phyloP scores from a whole-genome alignment of 2,797 vertebrate genomes.

The Lepus townsendii region DNA sequence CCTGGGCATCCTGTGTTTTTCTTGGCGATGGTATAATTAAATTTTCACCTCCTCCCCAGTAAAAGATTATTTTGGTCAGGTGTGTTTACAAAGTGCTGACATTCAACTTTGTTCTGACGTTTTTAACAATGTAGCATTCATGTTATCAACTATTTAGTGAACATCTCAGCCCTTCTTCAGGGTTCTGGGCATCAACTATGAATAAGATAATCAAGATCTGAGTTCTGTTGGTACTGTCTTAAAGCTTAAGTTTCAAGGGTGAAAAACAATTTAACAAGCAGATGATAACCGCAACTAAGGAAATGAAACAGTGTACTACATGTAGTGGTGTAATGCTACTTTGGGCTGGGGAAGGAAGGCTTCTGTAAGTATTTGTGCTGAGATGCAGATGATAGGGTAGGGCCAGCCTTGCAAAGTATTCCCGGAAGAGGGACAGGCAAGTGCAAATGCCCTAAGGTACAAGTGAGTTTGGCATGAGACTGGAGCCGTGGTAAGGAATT shows the following conservation, averaged over 20 bases:
- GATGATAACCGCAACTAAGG: background rate
- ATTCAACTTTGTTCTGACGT: slow-evolving; percentile 36
- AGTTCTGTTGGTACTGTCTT: background rate
- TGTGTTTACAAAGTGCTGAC: slow-evolving; percentile 54
- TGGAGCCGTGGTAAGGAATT: background rate
- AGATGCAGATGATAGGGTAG: background rate
- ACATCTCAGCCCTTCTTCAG: background rate
- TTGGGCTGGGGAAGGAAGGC: slow-evolving; percentile 28
- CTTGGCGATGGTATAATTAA: slow-evolving; percentile 49
- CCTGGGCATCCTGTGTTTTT: slow-evolving; percentile 25
- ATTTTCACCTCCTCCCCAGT: background rate
- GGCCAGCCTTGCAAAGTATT: background rate
- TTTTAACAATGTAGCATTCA: slow-evolving; percentile 43
- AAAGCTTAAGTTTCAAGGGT: slow-evolving; percentile 1
- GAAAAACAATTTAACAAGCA: background rate
- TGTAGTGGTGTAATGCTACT: background rate
- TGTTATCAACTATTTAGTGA: slow-evolving; percentile 8
- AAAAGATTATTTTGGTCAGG: slow-evolving; percentile 40
- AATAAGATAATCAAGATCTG: background rate
- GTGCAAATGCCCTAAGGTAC: background rate
- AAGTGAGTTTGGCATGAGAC: slow-evolving; percentile 24
- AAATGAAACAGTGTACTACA: background rate
- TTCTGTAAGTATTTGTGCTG: slow-evolving; percentile 9
- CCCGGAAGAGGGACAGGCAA: background rate
- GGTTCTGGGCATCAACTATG: slow-evolving; percentile 1